These are phyloP conservation scores for Orius insidiosus DNA, from an alignment of 1,140 invertebrate species.

Conservation along the genomic window DNA sequence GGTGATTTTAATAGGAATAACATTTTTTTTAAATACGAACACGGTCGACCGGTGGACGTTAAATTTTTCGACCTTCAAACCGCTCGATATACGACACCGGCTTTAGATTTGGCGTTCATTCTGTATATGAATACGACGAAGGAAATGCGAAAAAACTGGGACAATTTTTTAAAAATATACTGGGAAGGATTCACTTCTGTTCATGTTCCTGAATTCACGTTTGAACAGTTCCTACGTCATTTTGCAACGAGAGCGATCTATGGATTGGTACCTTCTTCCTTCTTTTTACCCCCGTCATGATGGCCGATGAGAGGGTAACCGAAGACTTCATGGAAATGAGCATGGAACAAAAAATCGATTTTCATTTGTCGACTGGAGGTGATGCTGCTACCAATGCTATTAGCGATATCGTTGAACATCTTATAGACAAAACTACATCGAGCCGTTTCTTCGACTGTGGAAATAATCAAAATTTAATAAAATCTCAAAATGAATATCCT, in stretches of 20 bases:
- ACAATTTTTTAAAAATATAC: neutral
- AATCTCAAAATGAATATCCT: no score
- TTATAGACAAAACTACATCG: no score
- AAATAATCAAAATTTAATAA: no score
- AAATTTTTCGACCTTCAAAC: neutral
- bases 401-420: neutral
- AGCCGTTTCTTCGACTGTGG: no score
- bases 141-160: no score
- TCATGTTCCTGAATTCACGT: neutral
- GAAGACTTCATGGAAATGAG: neutral
- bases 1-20: no score
- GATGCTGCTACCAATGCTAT: neutral
- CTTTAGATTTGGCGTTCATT: neutral
- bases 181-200: constrained; percentile 4
- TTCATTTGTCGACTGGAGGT: neutral
- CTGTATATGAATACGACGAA: neutral
- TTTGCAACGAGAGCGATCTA: constrained; percentile 1
- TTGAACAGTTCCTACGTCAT: neutral
- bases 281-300: neutral
- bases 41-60: neutral
- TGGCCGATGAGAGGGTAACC: neutral
- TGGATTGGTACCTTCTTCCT: neutral
- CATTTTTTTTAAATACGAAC: neutral
- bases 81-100: neutral
- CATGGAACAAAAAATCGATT: neutral